Evolutionary conservation across 2,888 invertebrate species (phyloP).

Genomic region (Caenorhabditis uteleia): DNA sequence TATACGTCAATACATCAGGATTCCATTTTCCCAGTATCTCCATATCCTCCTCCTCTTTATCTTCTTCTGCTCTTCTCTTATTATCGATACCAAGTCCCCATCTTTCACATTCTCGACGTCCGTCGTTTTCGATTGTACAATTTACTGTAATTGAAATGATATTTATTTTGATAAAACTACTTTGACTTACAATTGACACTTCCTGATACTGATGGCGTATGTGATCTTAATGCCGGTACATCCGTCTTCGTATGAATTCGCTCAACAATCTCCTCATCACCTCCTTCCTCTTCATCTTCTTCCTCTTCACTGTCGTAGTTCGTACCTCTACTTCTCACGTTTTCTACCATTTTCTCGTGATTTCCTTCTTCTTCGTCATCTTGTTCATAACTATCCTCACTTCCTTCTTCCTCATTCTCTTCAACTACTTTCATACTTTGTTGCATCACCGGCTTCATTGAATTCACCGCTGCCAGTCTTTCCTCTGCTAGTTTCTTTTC

Average conservation of each 20-base stretch:
- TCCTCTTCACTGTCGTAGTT: too few relatives aligned
- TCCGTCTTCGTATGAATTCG: not conserved
- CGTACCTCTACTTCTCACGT: too few relatives aligned
- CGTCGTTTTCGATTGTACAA: slow-evolving; percentile 28
- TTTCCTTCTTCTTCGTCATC: too few relatives aligned
- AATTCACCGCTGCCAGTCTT: not conserved
- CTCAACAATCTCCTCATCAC: not conserved
- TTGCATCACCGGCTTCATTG: too few relatives aligned
- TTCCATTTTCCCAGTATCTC: slow-evolving; percentile 1
- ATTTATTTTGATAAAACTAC: not conserved
- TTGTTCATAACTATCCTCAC: too few relatives aligned
- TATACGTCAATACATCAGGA: not conserved
- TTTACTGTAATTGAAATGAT: slow-evolving; percentile 10
- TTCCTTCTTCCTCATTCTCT: too few relatives aligned
- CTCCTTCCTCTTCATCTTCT: slow-evolving; percentile 2
- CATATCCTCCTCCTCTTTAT: not conserved
- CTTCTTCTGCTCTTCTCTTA: not conserved
- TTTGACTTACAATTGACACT: not conserved
- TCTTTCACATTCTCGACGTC: slow-evolving; percentile 8
- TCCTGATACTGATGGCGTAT: too few relatives aligned
- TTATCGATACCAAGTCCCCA: slow-evolving; percentile 14
- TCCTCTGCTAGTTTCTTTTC: not conserved
- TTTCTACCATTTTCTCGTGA: too few relatives aligned
- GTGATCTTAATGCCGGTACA: too few relatives aligned
- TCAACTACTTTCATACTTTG: too few relatives aligned